A percentile compares a stretch with the other conserved stretches of the same genome.
These are phyloP conservation scores for Toxostoma redivivum DNA, from an alignment of 2,113 vertebrate species.

Conservation along the genomic window DNA sequence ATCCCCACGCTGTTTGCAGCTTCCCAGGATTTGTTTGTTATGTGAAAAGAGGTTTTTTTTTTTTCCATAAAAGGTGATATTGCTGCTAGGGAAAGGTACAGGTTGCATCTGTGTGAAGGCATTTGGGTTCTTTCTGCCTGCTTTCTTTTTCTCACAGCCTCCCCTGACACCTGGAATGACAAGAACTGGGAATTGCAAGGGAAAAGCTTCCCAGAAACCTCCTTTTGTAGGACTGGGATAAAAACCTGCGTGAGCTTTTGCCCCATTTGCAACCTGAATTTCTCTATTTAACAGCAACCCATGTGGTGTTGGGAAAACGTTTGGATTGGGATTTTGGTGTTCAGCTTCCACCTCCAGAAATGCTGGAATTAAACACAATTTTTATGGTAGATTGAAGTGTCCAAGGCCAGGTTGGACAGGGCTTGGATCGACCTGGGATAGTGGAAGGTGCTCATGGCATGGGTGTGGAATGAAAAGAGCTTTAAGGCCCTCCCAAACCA, in stretches of 20 bases:
- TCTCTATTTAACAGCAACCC: background rate
- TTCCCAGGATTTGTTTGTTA: background rate
- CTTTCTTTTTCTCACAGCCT: background rate
- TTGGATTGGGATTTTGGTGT: background rate
- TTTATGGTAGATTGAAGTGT: background rate
- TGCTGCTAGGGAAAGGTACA: background rate
- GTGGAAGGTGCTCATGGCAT: background rate
- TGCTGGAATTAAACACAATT: background rate
- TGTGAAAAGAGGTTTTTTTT: background rate
- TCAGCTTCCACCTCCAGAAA: background rate
- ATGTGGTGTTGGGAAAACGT: rapidly evolving
- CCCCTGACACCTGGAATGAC: background rate
- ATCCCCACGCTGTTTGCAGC: rapidly evolving
- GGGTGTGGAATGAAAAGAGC: background rate
- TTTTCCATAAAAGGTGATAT: background rate
- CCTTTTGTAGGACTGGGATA: background rate
- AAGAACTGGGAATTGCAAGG: background rate
- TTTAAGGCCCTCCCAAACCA: background rate
- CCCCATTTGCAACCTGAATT: background rate
- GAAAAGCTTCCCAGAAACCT: background rate
- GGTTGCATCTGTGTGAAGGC: background rate
- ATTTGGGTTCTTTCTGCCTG: background rate
- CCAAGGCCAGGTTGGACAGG: background rate
- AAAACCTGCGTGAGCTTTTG: background rate
- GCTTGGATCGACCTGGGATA: background rate